Evolutionary conservation across 2,113 vertebrate genomes (phyloP), one percentile per base, ranked within the genome.

Genomic region (Trochalopteron elliotii): DNA sequence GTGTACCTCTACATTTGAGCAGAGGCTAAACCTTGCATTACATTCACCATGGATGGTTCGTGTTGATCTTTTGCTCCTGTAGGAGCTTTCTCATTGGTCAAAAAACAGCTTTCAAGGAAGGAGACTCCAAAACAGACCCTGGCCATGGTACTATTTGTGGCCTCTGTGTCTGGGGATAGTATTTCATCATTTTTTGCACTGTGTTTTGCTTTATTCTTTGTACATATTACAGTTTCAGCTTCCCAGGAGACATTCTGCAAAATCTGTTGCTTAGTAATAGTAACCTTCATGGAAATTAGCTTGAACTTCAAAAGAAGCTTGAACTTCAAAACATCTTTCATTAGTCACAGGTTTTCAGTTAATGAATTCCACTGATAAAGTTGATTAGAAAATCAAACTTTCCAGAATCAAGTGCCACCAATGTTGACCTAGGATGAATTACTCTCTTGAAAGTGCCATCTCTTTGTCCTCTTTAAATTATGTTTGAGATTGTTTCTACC

Each of bases 251-350:
- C 94, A 87, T 96, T 95, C 93, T 95, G 92, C 91, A 97, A 94
- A 98, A 98, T 92, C 96, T 96, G 98, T 98, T 98, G 97, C 98
- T 98, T 98, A 97, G 98, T 97, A 98, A 98, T 98, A 72, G 59
- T 96, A 96, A 91, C 94, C 97, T 98, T 98, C 69, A 96, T 89
- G 87, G 82, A 98, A 98, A 98, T 98, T 95, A 98, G 95, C 93
- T 94, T 97, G 96, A 98, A 97, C 97, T 98, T 98, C 98, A 98
- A 98, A 97, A 98, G 98, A 98, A 98, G n/a, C n/a, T n/a, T n/a
- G n/a, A n/a, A n/a, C n/a, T n/a, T n/a, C 97, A 92, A 95, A 95
- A 96, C 95, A 89, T 92, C 94, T 96, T 97, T 94, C 96, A 98
- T 98, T 98, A 98, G 96, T 96, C 97, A 95, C 75, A 87, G 93